Conservation (phyloP, 64 coral and sea anemone species). For the Dendronephthya gigantea region DNA sequence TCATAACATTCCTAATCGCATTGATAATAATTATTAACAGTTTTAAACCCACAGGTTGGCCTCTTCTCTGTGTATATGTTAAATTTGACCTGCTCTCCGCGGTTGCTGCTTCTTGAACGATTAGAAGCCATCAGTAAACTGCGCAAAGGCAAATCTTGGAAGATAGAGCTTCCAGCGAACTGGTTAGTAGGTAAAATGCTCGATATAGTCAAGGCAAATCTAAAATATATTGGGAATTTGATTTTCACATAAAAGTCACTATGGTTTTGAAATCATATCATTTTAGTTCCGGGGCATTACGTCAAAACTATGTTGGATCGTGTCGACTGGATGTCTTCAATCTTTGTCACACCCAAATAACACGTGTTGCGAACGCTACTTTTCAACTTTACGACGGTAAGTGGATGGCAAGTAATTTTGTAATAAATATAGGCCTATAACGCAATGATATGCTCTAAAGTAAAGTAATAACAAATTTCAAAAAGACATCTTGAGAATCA, state of each 20-base stretch:
- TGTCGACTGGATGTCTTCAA: conserved; percentile 7
- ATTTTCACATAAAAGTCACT: background rate
- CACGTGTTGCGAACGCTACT: background rate
- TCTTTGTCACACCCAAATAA: conserved; percentile 9
- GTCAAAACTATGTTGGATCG: background rate
- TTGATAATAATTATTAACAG: background rate
- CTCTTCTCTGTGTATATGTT: background rate
- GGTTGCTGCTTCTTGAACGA: background rate
- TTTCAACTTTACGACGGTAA: conserved; percentile 1
- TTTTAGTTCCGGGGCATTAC: background rate
- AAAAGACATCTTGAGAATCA: no score
- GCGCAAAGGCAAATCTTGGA: background rate
- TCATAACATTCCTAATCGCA: no score
- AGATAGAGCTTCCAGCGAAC: background rate
- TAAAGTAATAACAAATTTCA: no score
- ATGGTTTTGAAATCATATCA: background rate
- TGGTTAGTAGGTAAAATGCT: background rate
- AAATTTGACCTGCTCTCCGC: background rate
- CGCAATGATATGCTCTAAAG: no score
- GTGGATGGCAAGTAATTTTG: background rate
- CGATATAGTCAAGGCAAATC: no score
- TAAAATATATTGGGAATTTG: no score
- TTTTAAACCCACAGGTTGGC: background rate
- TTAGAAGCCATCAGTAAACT: background rate
- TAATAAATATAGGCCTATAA: no score